Base-by-base conservation (phyloP, 2,888 invertebrate species). In the Pelosia muscerda region DNA sequence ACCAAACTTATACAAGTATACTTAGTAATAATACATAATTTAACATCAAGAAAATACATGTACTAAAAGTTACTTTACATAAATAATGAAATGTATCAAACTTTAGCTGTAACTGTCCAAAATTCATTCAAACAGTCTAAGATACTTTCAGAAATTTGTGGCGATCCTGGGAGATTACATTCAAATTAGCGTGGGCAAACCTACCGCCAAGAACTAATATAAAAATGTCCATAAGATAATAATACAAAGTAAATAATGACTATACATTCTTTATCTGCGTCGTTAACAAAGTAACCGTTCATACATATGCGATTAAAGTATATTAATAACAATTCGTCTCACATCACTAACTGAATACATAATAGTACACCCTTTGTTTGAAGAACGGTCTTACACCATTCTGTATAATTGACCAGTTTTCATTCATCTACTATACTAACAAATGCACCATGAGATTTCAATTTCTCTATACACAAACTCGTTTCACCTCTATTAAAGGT, bases 311-410 rank as follows among this genome's bases (percentile, higher is more conserved):
- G 26, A 66, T 60, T 69, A 63, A 34, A 62, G 66, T 70, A 77
- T 78, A 71, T 71, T 64, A 71, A 57, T 56, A 69, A 73, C 75
- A 57, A 68, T 64, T 61, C 28, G 38, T 19, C 31, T 56, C 54
- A 61, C 69, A 65, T 68, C 66, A 63, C 56, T 68, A 13, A 62
- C 63, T 73, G 68, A 69, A 73, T 78, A 66, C 70, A 69, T 68
- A 72, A 63, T 57, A 38, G 54, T 65, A 56, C 68, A 60, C 71
- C 59, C 49, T n/a, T 42, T 62, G 49, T 26, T 62, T 65, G 25
- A 59, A 65, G 53, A 62, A 61, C 54, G 10, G 26, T 49, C 19
- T n/a, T 49, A 49, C n/a, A 49, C 49, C 42, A 42, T 42, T 42
- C 15, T 38, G 38, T 38, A 15, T 15, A 38, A 13, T 13, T 38